phyloP scores from a whole-genome alignment of 2,797 vertebrate species.

The Pampus argenteus region DNA sequence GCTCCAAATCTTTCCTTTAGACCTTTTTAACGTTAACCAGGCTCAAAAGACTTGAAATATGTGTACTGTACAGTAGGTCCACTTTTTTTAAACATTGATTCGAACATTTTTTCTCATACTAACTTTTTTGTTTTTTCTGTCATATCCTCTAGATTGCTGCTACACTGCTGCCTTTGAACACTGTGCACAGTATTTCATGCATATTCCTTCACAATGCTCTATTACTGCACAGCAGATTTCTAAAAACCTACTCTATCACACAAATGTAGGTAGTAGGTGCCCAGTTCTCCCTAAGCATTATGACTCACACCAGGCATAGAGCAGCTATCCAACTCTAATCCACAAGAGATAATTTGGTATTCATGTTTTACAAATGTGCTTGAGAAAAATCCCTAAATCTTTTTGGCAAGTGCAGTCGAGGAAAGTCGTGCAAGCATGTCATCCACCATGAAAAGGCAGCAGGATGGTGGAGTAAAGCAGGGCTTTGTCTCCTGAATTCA shows the following conservation, averaged over 20 bases:
- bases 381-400: slow-evolving; percentile 83
- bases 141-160: slow-evolving; percentile 10
- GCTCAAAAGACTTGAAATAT: not conserved
- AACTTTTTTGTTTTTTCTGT: slow-evolving; percentile 27
- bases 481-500: slow-evolving; percentile 80
- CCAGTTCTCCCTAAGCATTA: slow-evolving; percentile 67
- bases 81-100: not conserved
- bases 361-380: slow-evolving; percentile 86
- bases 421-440: slow-evolving; percentile 78
- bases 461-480: slow-evolving; percentile 71
- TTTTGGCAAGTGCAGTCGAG: slow-evolving; percentile 79
- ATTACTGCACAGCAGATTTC: slow-evolving; percentile 55
- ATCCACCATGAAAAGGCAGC: slow-evolving; percentile 80
- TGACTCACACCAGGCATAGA: slow-evolving; percentile 76
- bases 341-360: slow-evolving; percentile 83
- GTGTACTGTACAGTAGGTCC: not conserved
- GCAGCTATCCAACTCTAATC: slow-evolving; percentile 82
- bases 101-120: not conserved
- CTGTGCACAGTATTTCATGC: slow-evolving; percentile 27
- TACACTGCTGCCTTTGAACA: slow-evolving; percentile 14
- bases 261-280: slow-evolving; percentile 66
- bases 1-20: slow-evolving; percentile 12
- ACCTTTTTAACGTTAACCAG: not conserved
- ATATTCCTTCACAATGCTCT: slow-evolving; percentile 57
- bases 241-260: slow-evolving; percentile 59